Evolutionary conservation across 2,888 invertebrate genomes (phyloP), one percentile per base, ranked within the genome.

Genomic region (Parapristionchus giblindavisi): DNA sequence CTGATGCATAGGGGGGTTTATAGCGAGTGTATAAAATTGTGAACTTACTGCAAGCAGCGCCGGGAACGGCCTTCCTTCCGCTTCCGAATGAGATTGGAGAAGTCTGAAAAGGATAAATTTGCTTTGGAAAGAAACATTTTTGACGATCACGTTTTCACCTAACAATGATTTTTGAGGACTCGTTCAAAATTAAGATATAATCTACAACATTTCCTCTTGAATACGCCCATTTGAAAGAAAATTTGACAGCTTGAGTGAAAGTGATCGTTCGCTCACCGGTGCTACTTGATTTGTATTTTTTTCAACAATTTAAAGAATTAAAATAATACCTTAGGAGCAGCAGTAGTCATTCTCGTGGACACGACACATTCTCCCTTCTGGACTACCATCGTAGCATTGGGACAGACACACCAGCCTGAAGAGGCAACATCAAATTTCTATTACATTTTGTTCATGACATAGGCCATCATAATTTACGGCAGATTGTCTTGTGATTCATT

Each of bases 401-500:
- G 87, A 75, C 87, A 87, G 58, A 87, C 83, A 66, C 87, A 87
- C 85, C 85, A 88, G 63, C 86, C 85, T 79, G 65, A 58, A 63
- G 6, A 2, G 8, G 24, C 24, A 29, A 36, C n/a, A 36, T 71
- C 29, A 54, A 71, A 29, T 71, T 54, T 14, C 24, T 21, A 2
- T 56, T 0, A 32, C 17, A 27, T 68, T 34, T 52, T 1, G 29
- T 56, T 56, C 58, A 56, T 56, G n/a, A 21, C 11, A 56, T 27
- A 27, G 11, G n/a, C n/a, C n/a, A n/a, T n/a, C n/a, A n/a, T n/a
- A n/a, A n/a, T n/a, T n/a, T n/a, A n/a, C n/a, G n/a, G n/a, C n/a
- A n/a, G n/a, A n/a, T n/a, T n/a, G n/a, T n/a, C n/a, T n/a, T n/a
- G n/a, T n/a, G n/a, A n/a, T n/a, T n/a, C n/a, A n/a, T n/a, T n/a